Conservation (phyloP, 2,113 vertebrate species). For the Glaucomys volans region DNA sequence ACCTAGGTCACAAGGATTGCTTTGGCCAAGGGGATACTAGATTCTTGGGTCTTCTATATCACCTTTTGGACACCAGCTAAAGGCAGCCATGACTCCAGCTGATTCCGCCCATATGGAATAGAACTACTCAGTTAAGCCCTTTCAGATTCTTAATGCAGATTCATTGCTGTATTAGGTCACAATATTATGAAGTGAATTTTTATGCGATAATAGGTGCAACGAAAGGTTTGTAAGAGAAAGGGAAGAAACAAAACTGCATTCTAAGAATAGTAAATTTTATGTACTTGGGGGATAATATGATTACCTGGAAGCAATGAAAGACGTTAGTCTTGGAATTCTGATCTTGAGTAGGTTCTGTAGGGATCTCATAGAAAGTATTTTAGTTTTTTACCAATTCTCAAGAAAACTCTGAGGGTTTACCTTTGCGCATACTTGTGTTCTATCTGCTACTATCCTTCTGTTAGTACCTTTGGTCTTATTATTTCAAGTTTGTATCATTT, state of each 20-base stretch:
- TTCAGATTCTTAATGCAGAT: background rate
- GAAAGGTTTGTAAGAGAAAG: background rate
- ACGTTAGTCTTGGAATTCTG: background rate
- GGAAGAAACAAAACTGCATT: background rate
- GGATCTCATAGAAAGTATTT: background rate
- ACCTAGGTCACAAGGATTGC: background rate
- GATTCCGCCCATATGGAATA: background rate
- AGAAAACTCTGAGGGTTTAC: slow-evolving; percentile 16
- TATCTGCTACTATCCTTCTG: background rate
- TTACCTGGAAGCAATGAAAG: background rate
- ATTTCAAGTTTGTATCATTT: background rate
- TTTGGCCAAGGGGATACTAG: background rate
- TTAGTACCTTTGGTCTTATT: background rate
- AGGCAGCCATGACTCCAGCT: background rate
- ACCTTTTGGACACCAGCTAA: background rate
- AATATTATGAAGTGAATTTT: background rate
- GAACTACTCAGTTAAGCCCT: background rate
- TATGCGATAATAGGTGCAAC: slow-evolving; percentile 9
- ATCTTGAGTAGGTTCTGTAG: background rate
- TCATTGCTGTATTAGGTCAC: background rate
- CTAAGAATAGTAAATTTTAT: slow-evolving; percentile 1
- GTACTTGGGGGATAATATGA: background rate
- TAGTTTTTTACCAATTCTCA: slow-evolving; percentile 26
- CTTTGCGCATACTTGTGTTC: background rate
- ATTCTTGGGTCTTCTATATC: background rate